Conservation (phyloP, 2,888 invertebrate genomes). For the Tenthredo notha region DNA sequence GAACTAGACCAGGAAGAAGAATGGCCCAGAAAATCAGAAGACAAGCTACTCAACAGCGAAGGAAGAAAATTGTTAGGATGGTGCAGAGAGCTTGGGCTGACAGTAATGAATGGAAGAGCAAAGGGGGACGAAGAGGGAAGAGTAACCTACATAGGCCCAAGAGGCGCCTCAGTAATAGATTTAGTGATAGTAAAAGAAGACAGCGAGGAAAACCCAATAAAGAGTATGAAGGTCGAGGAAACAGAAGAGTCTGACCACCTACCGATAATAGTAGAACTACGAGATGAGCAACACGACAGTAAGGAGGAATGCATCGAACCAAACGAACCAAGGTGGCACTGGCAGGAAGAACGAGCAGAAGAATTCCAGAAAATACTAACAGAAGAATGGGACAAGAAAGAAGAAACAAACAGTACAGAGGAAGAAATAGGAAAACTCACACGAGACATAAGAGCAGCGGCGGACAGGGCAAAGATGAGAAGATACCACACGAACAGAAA, state of each 20-base stretch:
- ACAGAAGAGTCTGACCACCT: constrained; percentile 50
- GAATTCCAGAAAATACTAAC: not conserved
- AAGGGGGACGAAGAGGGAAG: constrained; percentile 42
- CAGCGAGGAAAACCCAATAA: not conserved
- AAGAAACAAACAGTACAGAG: not conserved
- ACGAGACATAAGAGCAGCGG: not conserved
- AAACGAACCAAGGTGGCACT: not conserved
- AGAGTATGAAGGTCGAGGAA: not conserved
- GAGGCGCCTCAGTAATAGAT: not conserved
- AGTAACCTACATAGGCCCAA: constrained; percentile 43
- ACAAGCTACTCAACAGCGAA: constrained; percentile 47
- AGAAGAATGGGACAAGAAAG: not conserved
- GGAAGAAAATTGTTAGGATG: constrained; percentile 47
- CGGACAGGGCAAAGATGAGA: not conserved
- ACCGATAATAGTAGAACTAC: constrained; percentile 15
- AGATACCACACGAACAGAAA: not conserved
- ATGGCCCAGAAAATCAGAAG: constrained; percentile 43
- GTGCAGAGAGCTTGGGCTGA: constrained; percentile 49
- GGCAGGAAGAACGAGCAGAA: not conserved
- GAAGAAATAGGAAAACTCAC: not conserved
- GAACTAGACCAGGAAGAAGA: constrained; percentile 36
- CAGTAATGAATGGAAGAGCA: constrained; percentile 47
- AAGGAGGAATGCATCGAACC: not conserved
- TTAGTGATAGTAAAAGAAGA: not conserved
- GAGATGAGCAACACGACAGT: not conserved